Conservation (phyloP, 2,888 invertebrate species). For the Nomada goodeniana region DNA sequence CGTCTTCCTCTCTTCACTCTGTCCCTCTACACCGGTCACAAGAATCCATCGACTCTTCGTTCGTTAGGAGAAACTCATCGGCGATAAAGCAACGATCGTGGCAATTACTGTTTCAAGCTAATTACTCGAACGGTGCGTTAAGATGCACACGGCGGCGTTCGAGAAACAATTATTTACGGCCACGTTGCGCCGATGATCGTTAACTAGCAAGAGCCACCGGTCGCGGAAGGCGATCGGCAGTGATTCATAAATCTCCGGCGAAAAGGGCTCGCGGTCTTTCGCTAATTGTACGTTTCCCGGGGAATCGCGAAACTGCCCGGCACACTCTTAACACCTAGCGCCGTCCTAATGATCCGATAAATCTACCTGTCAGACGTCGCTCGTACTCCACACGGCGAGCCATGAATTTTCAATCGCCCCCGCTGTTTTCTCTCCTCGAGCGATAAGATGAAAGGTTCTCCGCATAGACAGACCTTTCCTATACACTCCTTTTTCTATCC, state of each 20-base stretch:
- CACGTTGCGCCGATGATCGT: conserved; percentile 22
- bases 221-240: conserved; percentile 26
- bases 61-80: neutral
- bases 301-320: conserved; percentile 32
- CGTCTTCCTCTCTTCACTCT: neutral
- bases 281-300: conserved; percentile 44
- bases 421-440: neutral
- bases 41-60: neutral
- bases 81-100: neutral
- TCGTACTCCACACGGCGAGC: conserved; percentile 1
- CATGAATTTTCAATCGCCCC: conserved; percentile 29
- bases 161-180: conserved; percentile 46
- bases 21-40: neutral
- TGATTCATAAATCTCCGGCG: conserved; percentile 46
- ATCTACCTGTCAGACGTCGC: conserved; percentile 39
- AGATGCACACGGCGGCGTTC: conserved; percentile 11
- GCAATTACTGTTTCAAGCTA: conserved; percentile 16
- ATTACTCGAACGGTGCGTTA: conserved; percentile 17
- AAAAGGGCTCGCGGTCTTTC: conserved; percentile 38
- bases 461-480: neutral
- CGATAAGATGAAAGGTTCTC: too few relatives aligned
- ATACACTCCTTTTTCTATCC: neutral
- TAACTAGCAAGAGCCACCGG: conserved; percentile 23
- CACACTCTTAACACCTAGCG: conserved; percentile 44
- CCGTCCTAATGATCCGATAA: conserved; percentile 46